Base-by-base conservation (phyloP, 2,888 invertebrate species). In the Caenorhabditis wallacei region DNA sequence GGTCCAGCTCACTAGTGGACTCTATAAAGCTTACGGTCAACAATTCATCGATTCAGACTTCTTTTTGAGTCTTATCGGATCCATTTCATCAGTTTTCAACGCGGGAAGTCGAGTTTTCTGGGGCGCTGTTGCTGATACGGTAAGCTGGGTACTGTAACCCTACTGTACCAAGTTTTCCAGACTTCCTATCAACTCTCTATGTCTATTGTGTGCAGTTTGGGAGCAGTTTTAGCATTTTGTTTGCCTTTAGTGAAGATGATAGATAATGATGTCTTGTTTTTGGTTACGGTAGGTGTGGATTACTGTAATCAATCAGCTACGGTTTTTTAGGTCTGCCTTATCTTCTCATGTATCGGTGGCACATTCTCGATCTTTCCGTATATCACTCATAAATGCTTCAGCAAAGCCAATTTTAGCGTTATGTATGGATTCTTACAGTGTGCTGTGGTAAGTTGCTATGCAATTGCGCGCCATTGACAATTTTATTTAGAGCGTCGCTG, bases 21-120 rank as follows among this genome's bases (percentile, higher is more conserved):
- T 91, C 7, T 91, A 88, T 75, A 91, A 91, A 84, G 90, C 90
- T 0, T 91, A 85, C 66, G 91, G 90, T 43, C 89, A 90, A 59
- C 88, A 88, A 26, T 91, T 91, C 83, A 90, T 91, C 54, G 68
- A 84, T 5, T 88, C 88, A 40, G 91, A 91, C 78, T 86, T 89
- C 40, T 91, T 90, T 63, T 80, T 91, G n/a, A 90, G 91, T 20
- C 80, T 90, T 5, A 85, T 91, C 20, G 91, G 88, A 57, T 89
- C 90, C 1, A 83, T 91, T 51, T 88, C 90, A 1, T 89, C 91
- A 0, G 85, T 87, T 16, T 86, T 86, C 84, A 91, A 91, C 84
- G 90, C 90, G 35, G 80, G 87, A 24, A 89, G 89, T 63, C 84
- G 90, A 24, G 84, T 91, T 10, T 61, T 87, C 30, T 91, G 91